Base-by-base conservation (phyloP, 1,140 invertebrate genomes). In the Phymorhynchus buccinoides region DNA sequence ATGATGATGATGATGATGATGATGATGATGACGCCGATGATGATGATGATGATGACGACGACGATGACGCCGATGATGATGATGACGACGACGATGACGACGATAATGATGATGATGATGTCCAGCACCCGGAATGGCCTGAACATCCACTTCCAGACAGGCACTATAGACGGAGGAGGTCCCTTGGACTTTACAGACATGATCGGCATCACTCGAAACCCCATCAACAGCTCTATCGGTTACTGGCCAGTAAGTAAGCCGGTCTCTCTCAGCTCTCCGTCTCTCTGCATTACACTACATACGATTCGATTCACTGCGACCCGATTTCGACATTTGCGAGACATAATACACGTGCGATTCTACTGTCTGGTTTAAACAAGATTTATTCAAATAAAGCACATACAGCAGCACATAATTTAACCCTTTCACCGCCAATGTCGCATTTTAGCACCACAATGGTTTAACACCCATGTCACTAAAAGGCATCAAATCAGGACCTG, bases 91-190 rank as follows among this genome's bases (percentile, higher is more conserved):
- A 39, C 12, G n/a, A 42, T 14, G 44, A 80, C n/a, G 78, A 41
- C 39, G 78, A 80, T 80, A 35, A 48, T 80, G 78, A 48, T 80
- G 78, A 80, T 42, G 78, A 16, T 80, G 18, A 16, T 80, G 78
- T 41, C 39, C 9, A 16, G 35, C 16, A 7, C 3, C 16, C n/a
- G 35, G 12, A 14, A 18, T 52, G 48, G 12, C 12, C 12, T 52
- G 48, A 14, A 14, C 22, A 18, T 52, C 22, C 0, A 18, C 12
- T 9, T 52, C 2, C 22, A 52, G 48, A 52, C 12, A 52, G 48
- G 0, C 48, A 52, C 12, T 14, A 52, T 9, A 52, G 22, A 14
- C 12, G 48, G 48, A 52, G 22, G 7, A 22, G 56, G 48, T 14
- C 3, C 22, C 73, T 4, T 77, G 27, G 35, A 39, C 73, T 39